Base-by-base conservation (phyloP, 2,797 vertebrate genomes). In the Podarcis lilfordi region DNA sequence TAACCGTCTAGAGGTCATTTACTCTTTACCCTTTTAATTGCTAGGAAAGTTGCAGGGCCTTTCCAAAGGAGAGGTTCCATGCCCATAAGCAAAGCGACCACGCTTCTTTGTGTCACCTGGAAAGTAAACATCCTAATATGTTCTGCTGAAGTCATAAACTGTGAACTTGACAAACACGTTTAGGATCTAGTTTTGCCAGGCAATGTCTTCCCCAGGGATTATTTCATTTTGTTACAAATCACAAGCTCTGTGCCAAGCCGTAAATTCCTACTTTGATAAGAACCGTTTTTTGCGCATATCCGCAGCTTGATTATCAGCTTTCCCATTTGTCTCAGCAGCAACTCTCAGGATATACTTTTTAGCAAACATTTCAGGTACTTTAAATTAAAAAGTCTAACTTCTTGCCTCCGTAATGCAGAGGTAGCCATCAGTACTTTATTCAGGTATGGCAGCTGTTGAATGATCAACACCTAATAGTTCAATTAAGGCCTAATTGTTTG, bases 81-180 rank as follows among this genome's bases (percentile, higher is more conserved):
- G 71, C 27, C 2, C 4, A n/a, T 19, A 40, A 21, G 25, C 43
- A 82, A 37, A 19, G 11, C n/a, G 27, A 4, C 37, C 72, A 76
- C 50, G 6, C n/a, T 85, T 61, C 29, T 21, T 32, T 1, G 66
- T 32, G 7, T 68, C 21, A 43, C 29, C 29, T 2, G 78, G 43
- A 37, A 84, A 89, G 15, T 3, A 27, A 61, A 6, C 23, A 7
- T 27, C 8, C 23, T 84, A 61, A 71, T 10, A 17, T 76, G 37
- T 27, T 37, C 10, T 43, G 37, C 15, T 37, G 69, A 78, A 66
- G 29, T 80, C 45, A 72, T 68, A 64, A 72, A 5, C 32, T 64
- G 9, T 50, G 32, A 80, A 75, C 68, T 75, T 80, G 77, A 45
- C 66, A 72, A 88, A 80, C 82, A 11, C 21, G 66, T 80, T 89